A percentile compares a stretch with the other conserved stretches of the same genome.
Evolutionary conservation across 2,113 vertebrate species (phyloP).

Genomic region (Ia io): DNA sequence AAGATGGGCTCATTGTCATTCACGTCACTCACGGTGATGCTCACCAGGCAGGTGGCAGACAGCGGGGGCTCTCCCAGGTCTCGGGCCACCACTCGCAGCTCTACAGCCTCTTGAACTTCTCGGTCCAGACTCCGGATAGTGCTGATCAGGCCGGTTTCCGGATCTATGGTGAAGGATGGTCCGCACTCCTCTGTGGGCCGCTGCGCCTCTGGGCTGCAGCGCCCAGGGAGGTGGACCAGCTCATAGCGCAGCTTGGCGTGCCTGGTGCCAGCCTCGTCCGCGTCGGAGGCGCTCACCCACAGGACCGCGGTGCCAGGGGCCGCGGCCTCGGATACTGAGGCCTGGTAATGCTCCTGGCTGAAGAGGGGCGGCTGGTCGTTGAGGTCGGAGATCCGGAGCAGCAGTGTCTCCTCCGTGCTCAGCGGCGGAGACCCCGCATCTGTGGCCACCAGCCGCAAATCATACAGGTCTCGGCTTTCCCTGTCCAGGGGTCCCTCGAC

Average conservation of each 20-base stretch:
- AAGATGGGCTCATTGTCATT: slow-evolving; percentile 95
- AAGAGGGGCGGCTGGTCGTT: slow-evolving; percentile 91
- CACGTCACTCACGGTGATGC: slow-evolving; percentile 86
- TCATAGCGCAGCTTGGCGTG: slow-evolving; percentile 85
- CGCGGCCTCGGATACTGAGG: slow-evolving; percentile 85
- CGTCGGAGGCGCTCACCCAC: slow-evolving; percentile 85
- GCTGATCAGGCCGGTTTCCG: slow-evolving; percentile 84
- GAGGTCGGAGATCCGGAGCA: slow-evolving; percentile 85
- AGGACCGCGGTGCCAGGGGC: slow-evolving; percentile 84
- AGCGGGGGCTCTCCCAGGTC: slow-evolving; percentile 86
- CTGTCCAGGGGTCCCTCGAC: slow-evolving; percentile 87
- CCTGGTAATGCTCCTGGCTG: slow-evolving; percentile 79
- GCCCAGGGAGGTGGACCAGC: slow-evolving; percentile 33
- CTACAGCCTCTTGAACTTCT: slow-evolving; percentile 83
- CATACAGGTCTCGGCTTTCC: slow-evolving; percentile 86
- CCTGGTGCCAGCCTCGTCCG: slow-evolving; percentile 84
- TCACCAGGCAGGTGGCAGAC: slow-evolving; percentile 86
- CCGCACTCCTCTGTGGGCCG: neutral
- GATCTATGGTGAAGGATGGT: slow-evolving; percentile 81
- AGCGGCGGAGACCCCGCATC: slow-evolving; percentile 87
- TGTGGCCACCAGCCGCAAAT: slow-evolving; percentile 85
- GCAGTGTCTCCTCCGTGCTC: slow-evolving; percentile 80
- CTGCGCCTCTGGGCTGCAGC: neutral
- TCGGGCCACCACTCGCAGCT: slow-evolving; percentile 86
- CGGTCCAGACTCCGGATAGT: slow-evolving; percentile 84